Evolutionary conservation across 2,797 vertebrate species (phyloP), one percentile per base, ranked within the genome.

Genomic region (Pseudochromis fuscus): DNA sequence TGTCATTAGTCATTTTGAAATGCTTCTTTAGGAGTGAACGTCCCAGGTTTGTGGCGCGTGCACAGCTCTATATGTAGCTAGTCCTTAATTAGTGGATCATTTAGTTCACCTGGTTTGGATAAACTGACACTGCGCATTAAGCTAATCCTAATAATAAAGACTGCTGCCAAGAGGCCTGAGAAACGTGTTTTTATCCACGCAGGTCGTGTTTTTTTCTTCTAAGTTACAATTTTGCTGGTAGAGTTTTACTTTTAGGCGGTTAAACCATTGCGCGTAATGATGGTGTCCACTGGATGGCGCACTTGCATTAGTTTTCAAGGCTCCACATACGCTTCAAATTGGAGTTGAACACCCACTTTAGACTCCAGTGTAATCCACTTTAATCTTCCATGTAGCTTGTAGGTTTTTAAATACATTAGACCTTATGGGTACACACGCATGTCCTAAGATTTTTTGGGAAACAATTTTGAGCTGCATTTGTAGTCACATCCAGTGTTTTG

Each of bases 1-100:
- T 28, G 1, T 95, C 94, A 0, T 82, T 85, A 3, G 79, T 89
- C 95, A 95, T 96, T 53, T 77, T 48, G 10, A 40, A 24, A 1
- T 2, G 27, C 15, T 27, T 42, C 5, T 40, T 61, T 21, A 64
- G 66, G 69, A 77, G 12, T 4, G 16, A 33, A 24, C 25, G 35
- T 66, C 62, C 77, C 27, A 0, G 1, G 4, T 30, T 4, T 6
- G 0, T 4, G 2, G 3, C 1, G 10, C 8, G 0, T 0, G 7
- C 1, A 0, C 23, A 12, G 61, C 61, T 8, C 27, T 62, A 82
- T 82, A 72, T 77, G 40, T 40, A 69, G 63, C 45, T 3, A n/a
- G n/a, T n/a, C 5, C 33, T 28, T 81, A 70, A 91, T 91, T 65
- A 81, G 75, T 0, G 40, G 13, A 37, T 69, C 31, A 91, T 87